Conservation (phyloP, 1,140 invertebrate genomes). For the Pristionchus pacificus region DNA sequence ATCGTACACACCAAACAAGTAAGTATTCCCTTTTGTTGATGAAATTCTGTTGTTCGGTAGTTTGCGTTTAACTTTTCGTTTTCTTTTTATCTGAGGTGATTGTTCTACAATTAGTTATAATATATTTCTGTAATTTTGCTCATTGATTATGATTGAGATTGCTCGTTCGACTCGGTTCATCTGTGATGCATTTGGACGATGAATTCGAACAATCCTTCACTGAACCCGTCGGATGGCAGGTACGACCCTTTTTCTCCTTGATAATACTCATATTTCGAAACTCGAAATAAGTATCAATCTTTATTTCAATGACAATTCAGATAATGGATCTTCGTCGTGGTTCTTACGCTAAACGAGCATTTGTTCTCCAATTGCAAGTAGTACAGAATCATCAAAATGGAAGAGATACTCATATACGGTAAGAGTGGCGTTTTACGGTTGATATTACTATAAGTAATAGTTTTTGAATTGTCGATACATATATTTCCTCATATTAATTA, state of each 20-base stretch:
- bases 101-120: slow-evolving; percentile 1
- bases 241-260: neutral
- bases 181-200: slow-evolving; percentile 24
- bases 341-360: slow-evolving; percentile 1
- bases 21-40: neutral
- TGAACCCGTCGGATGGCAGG: slow-evolving; percentile 25
- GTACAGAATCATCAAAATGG: slow-evolving; percentile 50
- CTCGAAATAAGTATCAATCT: neutral
- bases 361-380: slow-evolving; percentile 40
- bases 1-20: slow-evolving; percentile 29
- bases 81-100: neutral
- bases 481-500: too few relatives aligned
- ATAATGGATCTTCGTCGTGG: slow-evolving; percentile 18
- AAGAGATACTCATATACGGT: slow-evolving; percentile 30
- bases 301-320: too few relatives aligned
- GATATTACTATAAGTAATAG: neutral
- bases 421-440: neutral
- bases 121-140: slow-evolving; percentile 1
- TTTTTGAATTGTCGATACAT: neutral
- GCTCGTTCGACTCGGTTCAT: slow-evolving; percentile 19
- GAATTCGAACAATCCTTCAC: slow-evolving; percentile 10
- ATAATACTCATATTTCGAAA: neutral
- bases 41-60: neutral
- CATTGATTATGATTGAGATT: too few relatives aligned
- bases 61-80: neutral